Evolutionary conservation across 2,797 vertebrate species (phyloP).

Genomic region (Galaxias olidus): DNA sequence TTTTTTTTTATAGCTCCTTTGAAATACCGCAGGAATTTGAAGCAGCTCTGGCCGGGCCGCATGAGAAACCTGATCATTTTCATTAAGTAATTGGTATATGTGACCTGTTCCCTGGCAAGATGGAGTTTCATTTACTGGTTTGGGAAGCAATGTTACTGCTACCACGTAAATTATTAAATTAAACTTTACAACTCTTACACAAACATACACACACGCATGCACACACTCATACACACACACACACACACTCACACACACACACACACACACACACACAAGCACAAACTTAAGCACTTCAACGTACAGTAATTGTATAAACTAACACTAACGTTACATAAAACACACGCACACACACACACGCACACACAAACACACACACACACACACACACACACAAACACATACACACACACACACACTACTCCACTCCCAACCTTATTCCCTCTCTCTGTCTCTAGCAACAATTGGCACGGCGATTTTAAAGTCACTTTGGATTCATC

Average conservation of each 20-base stretch:
- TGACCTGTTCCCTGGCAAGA: conserved; percentile 71
- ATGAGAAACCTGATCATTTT: conserved; percentile 75
- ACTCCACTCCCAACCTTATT: conserved; percentile 9
- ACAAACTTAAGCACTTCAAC: no score
- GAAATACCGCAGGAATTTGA: conserved; percentile 50
- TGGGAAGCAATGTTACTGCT: conserved; percentile 68
- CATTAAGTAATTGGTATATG: conserved; percentile 75
- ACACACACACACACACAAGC: not conserved
- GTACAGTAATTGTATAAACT: no score
- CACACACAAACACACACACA: conserved; percentile 6
- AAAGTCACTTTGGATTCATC: conserved; percentile 37
- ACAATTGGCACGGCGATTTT: conserved; percentile 32
- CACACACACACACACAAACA: not conserved
- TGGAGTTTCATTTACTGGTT: conserved; percentile 73
- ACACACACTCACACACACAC: not conserved
- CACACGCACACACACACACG: not conserved
- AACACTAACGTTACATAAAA: no score
- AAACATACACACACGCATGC: conserved; percentile 39
- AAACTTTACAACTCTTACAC: conserved; percentile 63
- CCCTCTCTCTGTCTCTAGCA: conserved; percentile 24
- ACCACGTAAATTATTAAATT: conserved; percentile 74
- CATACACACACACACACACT: not conserved
- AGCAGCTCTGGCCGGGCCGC: conserved; percentile 38
- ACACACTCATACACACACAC: conserved; percentile 1
- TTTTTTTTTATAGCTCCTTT: conserved; percentile 59